phyloP scores from a whole-genome alignment of 2,113 vertebrate genomes.

The Ceyx melanurus region DNA sequence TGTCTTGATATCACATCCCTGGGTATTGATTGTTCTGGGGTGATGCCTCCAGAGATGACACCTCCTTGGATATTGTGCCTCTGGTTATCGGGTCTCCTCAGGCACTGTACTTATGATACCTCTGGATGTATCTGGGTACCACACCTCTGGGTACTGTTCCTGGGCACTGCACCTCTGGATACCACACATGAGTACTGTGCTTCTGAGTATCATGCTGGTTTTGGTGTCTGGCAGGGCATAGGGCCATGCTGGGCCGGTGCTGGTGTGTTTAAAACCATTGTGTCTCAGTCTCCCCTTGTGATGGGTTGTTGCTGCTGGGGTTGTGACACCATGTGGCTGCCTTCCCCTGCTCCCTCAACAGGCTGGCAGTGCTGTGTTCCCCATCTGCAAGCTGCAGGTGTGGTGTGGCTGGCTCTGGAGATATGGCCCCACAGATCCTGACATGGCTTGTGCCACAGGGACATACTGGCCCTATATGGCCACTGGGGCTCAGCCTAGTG shows the following conservation, averaged over 20 bases:
- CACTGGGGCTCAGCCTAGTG: accelerated
- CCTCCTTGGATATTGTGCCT: not conserved
- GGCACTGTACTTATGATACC: not conserved
- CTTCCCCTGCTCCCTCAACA: not conserved
- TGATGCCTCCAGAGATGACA: not conserved
- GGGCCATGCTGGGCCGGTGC: accelerated
- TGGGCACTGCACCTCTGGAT: not conserved
- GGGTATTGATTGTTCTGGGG: accelerated
- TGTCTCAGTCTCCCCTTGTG: not conserved
- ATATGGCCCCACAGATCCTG: accelerated
- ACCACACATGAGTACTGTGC: not conserved
- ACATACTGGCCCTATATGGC: not conserved
- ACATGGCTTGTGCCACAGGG: not conserved
- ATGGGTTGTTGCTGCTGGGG: not conserved
- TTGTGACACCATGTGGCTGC: not conserved
- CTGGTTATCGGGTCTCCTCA: not conserved
- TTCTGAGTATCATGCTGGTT: not conserved
- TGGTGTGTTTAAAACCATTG: not conserved
- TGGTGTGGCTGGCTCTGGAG: not conserved
- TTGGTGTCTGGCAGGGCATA: not conserved
- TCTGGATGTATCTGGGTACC: not conserved
- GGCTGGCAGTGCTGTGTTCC: not conserved
- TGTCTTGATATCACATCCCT: not conserved
- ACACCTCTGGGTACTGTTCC: not conserved
- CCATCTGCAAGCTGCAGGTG: not conserved